A percentile compares a stretch with the other conserved stretches of the same genome.
Evolutionary conservation across 2,888 invertebrate genomes (phyloP).

Genomic region (Rhyacophila evoluta): DNA sequence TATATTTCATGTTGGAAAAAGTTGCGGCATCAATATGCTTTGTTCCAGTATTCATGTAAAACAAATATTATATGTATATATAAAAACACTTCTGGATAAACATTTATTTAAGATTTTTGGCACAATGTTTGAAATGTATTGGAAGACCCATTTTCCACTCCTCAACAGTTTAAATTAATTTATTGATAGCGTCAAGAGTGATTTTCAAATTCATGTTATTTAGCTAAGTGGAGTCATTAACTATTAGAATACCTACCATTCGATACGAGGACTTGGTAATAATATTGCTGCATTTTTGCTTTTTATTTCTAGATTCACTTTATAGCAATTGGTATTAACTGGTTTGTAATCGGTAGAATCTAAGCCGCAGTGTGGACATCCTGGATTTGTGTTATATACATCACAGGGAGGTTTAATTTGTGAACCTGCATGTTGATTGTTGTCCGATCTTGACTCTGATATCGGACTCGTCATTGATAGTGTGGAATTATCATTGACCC

Average conservation of each 20-base stretch:
- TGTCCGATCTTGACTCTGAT: not conserved
- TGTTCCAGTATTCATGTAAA: too few species aligned
- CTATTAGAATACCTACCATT: conserved; percentile 59
- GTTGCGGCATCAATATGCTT: too few species aligned
- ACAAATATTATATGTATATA: too few species aligned
- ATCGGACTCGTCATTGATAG: not conserved
- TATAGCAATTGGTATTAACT: conserved; percentile 59
- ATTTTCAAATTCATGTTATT: too few species aligned
- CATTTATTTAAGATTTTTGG: too few species aligned
- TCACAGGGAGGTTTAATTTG: conserved; percentile 26
- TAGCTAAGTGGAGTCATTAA: too few species aligned
- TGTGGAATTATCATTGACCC: not conserved
- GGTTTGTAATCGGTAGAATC: conserved; percentile 62
- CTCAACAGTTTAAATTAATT: too few species aligned
- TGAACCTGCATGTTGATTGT: not conserved
- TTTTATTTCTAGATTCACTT: conserved; percentile 61
- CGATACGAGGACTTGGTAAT: conserved; percentile 65
- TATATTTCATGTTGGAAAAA: too few species aligned
- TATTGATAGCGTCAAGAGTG: too few species aligned
- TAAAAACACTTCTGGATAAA: too few species aligned
- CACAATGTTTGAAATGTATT: too few species aligned
- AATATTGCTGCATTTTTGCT: conserved; percentile 63
- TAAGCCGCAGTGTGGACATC: conserved; percentile 68
- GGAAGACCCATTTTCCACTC: too few species aligned
- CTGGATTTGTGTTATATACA: conserved; percentile 56